Percentiles rank a stretch among this genome's conserved stretches.
phyloP scores from a whole-genome alignment of 2,797 vertebrate species.

The Nasua narica region DNA sequence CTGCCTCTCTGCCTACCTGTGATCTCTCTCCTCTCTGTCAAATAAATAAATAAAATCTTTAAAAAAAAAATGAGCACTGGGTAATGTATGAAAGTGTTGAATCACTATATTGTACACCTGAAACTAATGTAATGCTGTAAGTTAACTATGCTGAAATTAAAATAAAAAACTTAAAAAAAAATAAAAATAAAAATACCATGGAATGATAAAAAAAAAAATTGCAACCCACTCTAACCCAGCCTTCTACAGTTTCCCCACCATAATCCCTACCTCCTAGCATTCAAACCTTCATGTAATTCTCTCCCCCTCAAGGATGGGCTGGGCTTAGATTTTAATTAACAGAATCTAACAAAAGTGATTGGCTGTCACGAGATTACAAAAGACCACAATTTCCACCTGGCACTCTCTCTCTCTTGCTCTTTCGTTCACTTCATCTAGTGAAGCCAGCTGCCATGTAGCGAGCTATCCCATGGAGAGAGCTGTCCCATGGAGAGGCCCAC shows the following conservation, averaged over 20 bases:
- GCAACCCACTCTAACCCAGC: neutral
- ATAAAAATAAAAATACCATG: neutral
- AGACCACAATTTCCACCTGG: neutral
- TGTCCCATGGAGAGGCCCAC: neutral
- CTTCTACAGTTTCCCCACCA: neutral
- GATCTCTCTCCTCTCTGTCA: no score
- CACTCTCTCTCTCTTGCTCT: neutral
- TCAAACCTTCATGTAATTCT: neutral
- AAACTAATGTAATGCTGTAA: neutral
- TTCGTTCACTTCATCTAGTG: neutral
- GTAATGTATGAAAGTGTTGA: neutral
- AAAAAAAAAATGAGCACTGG: neutral
- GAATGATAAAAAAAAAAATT: neutral
- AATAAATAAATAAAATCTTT: no score
- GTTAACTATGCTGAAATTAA: neutral
- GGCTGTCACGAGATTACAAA: neutral
- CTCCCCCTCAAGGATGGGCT: neutral
- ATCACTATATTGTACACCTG: neutral
- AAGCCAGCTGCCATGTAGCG: neutral
- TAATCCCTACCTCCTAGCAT: neutral
- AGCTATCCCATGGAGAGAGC: neutral
- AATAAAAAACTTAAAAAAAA: neutral
- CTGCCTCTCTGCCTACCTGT: no score
- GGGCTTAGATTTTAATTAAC: neutral
- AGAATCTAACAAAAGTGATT: neutral